These are phyloP conservation scores for Erpetoichthys calabaricus DNA, from an alignment of 2,797 vertebrate species.

Conservation along the genomic window DNA sequence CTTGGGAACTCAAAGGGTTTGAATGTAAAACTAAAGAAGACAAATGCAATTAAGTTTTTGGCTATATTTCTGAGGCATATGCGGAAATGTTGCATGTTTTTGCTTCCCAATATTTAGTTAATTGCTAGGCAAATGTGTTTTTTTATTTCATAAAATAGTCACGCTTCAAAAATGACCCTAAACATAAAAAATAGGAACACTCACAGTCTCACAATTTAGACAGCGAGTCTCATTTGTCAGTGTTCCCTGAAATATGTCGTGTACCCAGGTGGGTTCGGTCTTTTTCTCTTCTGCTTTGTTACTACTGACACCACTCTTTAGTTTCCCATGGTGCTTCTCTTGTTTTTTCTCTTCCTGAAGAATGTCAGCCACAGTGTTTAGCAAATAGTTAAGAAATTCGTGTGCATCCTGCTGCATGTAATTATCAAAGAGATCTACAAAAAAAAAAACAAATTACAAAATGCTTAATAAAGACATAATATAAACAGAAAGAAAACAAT, in stretches of 20 bases:
- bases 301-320: slow-evolving; percentile 78
- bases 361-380: slow-evolving; percentile 95
- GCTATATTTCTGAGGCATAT: too few relatives aligned
- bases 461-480: not conserved
- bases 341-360: slow-evolving; percentile 95
- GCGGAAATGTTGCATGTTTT: too few relatives aligned
- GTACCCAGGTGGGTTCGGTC: slow-evolving; percentile 89
- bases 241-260: slow-evolving; percentile 95
- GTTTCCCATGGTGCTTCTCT: slow-evolving; percentile 83
- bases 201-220: slow-evolving; percentile 95
- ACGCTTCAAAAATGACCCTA: slow-evolving; percentile 8
- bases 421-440: slow-evolving; percentile 89
- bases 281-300: slow-evolving; percentile 63
- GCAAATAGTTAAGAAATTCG: slow-evolving; percentile 93
- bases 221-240: slow-evolving; percentile 96
- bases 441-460: not conserved
- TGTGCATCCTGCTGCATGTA: slow-evolving; percentile 98
- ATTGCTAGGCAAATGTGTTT: too few relatives aligned
- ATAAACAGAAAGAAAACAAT: not conserved
- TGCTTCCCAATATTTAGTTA: too few relatives aligned
- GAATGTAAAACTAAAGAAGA: too few relatives aligned
- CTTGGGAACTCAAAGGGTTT: too few relatives aligned
- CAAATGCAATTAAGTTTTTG: too few relatives aligned
- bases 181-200: not conserved
- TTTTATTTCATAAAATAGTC: too few relatives aligned